Evolutionary conservation across 2,113 vertebrate species (phyloP), one percentile per base, ranked within the genome.

Genomic region (Gadus chalcogrammus): DNA sequence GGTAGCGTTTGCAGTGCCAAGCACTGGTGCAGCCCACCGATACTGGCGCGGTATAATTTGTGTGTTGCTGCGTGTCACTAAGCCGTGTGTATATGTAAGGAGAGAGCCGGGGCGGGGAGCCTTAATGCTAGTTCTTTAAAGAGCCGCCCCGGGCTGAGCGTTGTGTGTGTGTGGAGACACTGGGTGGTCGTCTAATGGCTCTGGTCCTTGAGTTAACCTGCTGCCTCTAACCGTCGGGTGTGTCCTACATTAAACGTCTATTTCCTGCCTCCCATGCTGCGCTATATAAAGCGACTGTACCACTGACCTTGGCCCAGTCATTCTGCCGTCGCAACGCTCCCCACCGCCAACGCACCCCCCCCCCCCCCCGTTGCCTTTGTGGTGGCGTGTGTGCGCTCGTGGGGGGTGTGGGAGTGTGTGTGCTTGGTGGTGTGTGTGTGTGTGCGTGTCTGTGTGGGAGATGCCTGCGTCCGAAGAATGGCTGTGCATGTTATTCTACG

Each of bases 241-340:
- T 90, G 89, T 90, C 89, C 89, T 90, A 90, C 87, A 90, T 89
- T 89, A 88, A 90, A 89, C 72, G 85, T 88, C 89, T 90, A 90
- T 90, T 90, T 90, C 89, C 89, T 90, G 89, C 87, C 89, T 90
- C 89, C 89, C 89, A 89, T 90, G 87, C 89, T 74, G 89, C 81
- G 81, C 89, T 90, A 90, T 90, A 89, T 90, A 88, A 90, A 90
- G 86, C 87, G 66, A 84, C 80, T 83, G 87, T 89, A 90, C 89
- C 87, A 89, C 89, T 90, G 87, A 90, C 89, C 89, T 90, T 90
- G 89, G 89, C 89, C 89, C 72, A 88, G 89, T 88, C 89, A 82
- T 85, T 79, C 86, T 89, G 87, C 84, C 87, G 86, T 89, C 87
- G 84, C 79, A 75, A 82, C 85, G 86, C 82, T 87, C 75, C 2